phyloP scores from a whole-genome alignment of 1,140 invertebrate genomes.

The Coenobita brevimanus region DNA sequence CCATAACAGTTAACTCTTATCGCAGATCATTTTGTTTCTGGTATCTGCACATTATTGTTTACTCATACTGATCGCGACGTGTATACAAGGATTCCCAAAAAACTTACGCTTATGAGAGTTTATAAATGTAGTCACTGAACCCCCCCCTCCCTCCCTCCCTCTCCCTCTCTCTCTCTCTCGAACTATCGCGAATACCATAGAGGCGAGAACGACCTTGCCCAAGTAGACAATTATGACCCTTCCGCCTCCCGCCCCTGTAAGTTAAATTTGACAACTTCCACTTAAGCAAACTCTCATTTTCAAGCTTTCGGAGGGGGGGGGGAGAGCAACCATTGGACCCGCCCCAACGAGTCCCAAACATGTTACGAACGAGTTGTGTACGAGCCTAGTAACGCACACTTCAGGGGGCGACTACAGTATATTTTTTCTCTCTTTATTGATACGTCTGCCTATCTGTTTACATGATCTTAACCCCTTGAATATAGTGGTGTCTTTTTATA shows the following conservation, averaged over 20 bases:
- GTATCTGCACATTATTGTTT: no score
- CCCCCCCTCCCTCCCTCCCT: neutral
- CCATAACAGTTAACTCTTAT: no score
- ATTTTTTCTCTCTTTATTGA: no score
- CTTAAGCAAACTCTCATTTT: slow-evolving; percentile 60
- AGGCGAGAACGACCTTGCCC: slow-evolving; percentile 26
- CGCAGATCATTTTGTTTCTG: no score
- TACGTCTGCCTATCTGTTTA: no score
- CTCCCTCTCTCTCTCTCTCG: neutral
- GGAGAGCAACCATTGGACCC: slow-evolving; percentile 28
- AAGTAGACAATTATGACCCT: slow-evolving; percentile 47
- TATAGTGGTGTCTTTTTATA: no score
- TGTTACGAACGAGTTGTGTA: neutral
- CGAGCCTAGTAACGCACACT: neutral
- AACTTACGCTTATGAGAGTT: no score
- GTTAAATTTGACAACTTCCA: slow-evolving; percentile 63
- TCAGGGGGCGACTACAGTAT: no score
- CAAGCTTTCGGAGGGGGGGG: slow-evolving; percentile 37
- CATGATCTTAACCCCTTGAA: no score
- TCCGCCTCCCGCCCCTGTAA: slow-evolving; percentile 25
- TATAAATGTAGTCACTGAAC: no score
- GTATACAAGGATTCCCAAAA: no score
- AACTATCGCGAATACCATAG: slow-evolving; percentile 49
- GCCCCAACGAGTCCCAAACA: slow-evolving; percentile 33
- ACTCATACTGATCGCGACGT: no score